Percentiles rank a stretch among this genome's conserved stretches.
phyloP scores from a whole-genome alignment of 2,888 invertebrate genomes.

The Agrochola circellaris region DNA sequence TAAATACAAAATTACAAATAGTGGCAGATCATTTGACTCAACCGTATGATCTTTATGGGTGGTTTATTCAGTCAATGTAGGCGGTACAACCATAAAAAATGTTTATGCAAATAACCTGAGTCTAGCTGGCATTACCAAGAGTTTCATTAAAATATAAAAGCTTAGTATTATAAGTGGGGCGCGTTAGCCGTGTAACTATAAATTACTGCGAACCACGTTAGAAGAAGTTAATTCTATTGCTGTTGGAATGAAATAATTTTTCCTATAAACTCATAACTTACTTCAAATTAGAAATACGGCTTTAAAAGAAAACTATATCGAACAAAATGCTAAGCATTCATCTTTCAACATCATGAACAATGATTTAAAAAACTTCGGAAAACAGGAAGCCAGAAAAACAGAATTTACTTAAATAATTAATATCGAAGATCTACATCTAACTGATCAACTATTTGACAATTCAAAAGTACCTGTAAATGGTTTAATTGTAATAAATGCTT shows the following conservation, averaged over 20 bases:
- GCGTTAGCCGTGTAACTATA: slow-evolving; percentile 53
- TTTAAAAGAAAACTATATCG: slow-evolving; percentile 5
- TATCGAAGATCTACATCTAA: slow-evolving; percentile 18
- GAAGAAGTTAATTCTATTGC: slow-evolving; percentile 50
- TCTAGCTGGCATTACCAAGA: slow-evolving; percentile 46
- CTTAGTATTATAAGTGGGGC: slow-evolving; percentile 48
- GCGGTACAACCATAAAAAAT: slow-evolving; percentile 60
- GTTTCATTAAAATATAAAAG: slow-evolving; percentile 64
- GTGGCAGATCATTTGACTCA: slow-evolving; percentile 47
- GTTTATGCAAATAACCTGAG: slow-evolving; percentile 60
- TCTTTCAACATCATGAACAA: slow-evolving; percentile 8
- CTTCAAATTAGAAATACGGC: slow-evolving; percentile 11
- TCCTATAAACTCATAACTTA: slow-evolving; percentile 12
- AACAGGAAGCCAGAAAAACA: slow-evolving; percentile 44
- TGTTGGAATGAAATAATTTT: slow-evolving; percentile 28
- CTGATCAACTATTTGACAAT: too few relatives aligned
- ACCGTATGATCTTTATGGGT: slow-evolving; percentile 45
- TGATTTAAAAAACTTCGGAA: slow-evolving; percentile 27
- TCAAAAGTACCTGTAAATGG: too few relatives aligned
- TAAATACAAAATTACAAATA: slow-evolving; percentile 58
- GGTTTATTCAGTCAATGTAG: slow-evolving; percentile 57
- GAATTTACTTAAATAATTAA: slow-evolving; percentile 48
- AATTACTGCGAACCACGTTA: slow-evolving; percentile 54
- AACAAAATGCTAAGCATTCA: slow-evolving; percentile 11
- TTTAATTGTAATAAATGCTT: too few relatives aligned